These are phyloP conservation scores for Drosophila orosa DNA, from an alignment of 1,140 invertebrate genomes.

Conservation along the genomic window DNA sequence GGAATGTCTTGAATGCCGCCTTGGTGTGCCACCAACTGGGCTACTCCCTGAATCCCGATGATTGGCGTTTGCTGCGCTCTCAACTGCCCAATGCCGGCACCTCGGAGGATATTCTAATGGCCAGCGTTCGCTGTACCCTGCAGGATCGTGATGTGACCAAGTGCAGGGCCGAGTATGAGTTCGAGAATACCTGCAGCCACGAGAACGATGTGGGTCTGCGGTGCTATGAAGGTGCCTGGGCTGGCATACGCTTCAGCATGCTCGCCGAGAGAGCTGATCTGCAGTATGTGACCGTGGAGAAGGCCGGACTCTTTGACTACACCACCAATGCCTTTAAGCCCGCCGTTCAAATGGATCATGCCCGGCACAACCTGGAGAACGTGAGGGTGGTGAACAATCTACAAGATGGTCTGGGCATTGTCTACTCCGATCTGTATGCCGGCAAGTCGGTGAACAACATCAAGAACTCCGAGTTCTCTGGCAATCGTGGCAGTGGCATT, in stretches of 20 bases:
- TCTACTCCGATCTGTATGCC: conserved; percentile 95
- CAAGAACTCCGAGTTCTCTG: conserved; percentile 94
- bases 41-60: conserved; percentile 94
- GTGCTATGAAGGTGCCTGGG: conserved; percentile 96
- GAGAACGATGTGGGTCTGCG: conserved; percentile 94
- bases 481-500: conserved; percentile 94
- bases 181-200: conserved; percentile 95
- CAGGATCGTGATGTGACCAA: conserved; percentile 96
- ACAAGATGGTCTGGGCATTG: conserved; percentile 93
- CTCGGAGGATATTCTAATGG: conserved; percentile 90
- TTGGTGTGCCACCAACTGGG: conserved; percentile 98
- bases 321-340: conserved; percentile 95
- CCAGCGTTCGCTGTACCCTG: conserved; percentile 95
- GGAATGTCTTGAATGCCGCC: conserved; percentile 96
- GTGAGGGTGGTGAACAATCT: conserved; percentile 92
- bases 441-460: conserved; percentile 93
- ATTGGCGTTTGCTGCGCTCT: conserved; percentile 93
- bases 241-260: conserved; percentile 94
- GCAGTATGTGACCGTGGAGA: conserved; percentile 95
- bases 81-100: conserved; percentile 92
- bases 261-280: conserved; percentile 93
- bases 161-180: conserved; percentile 93
- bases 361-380: conserved; percentile 94
- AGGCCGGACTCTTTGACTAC: conserved; percentile 97
- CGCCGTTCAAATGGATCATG: conserved; percentile 98